Base-by-base conservation (phyloP, 2,888 invertebrate genomes). In the Dorcus hopei region DNA sequence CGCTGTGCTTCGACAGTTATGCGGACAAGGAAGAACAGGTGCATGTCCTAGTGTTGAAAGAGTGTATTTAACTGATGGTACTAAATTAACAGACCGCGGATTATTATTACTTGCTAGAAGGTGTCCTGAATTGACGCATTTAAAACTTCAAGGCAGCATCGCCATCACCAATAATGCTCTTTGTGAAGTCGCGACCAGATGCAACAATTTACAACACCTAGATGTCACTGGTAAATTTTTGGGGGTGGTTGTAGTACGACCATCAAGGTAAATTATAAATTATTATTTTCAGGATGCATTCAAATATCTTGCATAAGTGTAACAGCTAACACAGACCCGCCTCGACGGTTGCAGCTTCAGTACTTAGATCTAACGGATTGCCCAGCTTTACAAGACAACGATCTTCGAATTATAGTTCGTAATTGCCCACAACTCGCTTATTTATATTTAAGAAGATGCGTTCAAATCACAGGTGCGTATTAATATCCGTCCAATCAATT, bases 351-450 rank as follows among this genome's bases (percentile, higher is more conserved):
- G 9, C 86, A 90, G 47, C 82, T 95, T 47, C 93, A 95, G 75
- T 92, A 91, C 77, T 83, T 96, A 65, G 95, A 96, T 80, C 83
- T 96, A 69, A 95, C 95, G 4, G 95, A 96, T 78, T 96, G 96
- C 74, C 85, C 87, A 58, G 85, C 87, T 14, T 84, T 96, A 43
- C 90, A 93, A 61, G 95, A 96, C 77, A 85, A 88, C 26, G 93
- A 94, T 0, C 83, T 96, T 9, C 87, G 90, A 68, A 85, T 91
- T 47, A 86, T 95, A 52, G 89, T 95, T 8, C 87, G 91, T 64
- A 92, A 92, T 69, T 95, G 94, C 77, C 91, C 94, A 0, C 90
- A 93, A 68, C 81, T 96, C 61, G 88, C 89, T 66, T 93, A 91
- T 79, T 82, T 96, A 50, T 96, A 95, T 79, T 82, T 96, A 60